phyloP scores from a whole-genome alignment of 2,888 invertebrate genomes.

The Papilio elwesi region DNA sequence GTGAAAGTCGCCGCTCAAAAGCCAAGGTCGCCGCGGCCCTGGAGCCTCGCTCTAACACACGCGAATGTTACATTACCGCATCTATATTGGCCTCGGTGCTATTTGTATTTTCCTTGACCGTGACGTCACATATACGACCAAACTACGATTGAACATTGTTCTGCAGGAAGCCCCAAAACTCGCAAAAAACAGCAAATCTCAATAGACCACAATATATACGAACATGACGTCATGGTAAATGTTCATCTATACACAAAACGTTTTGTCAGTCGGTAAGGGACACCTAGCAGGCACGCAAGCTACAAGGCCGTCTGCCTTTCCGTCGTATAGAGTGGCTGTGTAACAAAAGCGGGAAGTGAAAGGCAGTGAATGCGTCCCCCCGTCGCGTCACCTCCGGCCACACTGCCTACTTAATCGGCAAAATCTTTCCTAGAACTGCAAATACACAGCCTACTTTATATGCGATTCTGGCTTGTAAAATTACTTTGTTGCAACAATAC shows the following conservation, averaged over 20 bases:
- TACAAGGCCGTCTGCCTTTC: constrained; percentile 82
- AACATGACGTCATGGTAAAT: constrained; percentile 55
- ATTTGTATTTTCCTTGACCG: constrained; percentile 68
- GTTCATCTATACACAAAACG: constrained; percentile 46
- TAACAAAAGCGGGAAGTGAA: constrained; percentile 84
- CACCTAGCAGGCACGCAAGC: constrained; percentile 71
- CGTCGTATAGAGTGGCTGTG: constrained; percentile 73
- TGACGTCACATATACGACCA: constrained; percentile 70
- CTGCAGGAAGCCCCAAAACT: constrained; percentile 45
- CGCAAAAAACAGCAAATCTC: constrained; percentile 47
- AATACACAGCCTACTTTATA: not conserved
- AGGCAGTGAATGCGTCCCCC: constrained; percentile 82
- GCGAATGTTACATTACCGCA: constrained; percentile 74
- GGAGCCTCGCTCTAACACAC: constrained; percentile 69
- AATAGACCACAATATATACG: constrained; percentile 46
- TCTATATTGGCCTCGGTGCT: constrained; percentile 60
- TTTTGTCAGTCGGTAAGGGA: constrained; percentile 72
- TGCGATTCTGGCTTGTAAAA: constrained; percentile 11
- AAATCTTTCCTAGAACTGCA: constrained; percentile 35
- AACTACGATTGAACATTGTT: constrained; percentile 52
- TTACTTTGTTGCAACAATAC: constrained; percentile 6
- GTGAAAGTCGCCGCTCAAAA: constrained; percentile 84
- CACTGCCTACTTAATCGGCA: constrained; percentile 48
- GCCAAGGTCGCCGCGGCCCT: constrained; percentile 82
- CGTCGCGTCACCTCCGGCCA: constrained; percentile 59